These are phyloP conservation scores for Pilophorus perplexus DNA, from an alignment of 2,888 invertebrate species.

Conservation along the genomic window DNA sequence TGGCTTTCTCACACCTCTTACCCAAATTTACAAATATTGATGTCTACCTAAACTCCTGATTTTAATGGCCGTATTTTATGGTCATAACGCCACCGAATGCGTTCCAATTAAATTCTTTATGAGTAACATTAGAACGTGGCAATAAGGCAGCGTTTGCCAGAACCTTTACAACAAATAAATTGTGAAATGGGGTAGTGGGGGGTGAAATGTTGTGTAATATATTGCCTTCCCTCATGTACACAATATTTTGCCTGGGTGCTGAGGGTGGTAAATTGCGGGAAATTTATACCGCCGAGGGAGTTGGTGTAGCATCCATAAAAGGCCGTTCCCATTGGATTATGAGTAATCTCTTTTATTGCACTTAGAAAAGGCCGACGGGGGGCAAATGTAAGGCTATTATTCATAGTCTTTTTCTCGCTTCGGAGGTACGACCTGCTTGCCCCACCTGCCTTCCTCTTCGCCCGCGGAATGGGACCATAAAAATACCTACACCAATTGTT, in stretches of 20 bases:
- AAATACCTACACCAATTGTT: slow-evolving; percentile 18
- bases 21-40: too few species aligned
- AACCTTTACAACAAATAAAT: too few species aligned
- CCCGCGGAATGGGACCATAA: not conserved
- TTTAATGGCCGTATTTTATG: too few species aligned
- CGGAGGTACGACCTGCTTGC: too few species aligned
- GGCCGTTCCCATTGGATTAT: slow-evolving; percentile 34
- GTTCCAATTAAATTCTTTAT: too few species aligned
- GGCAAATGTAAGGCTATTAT: slow-evolving; percentile 32
- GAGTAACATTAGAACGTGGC: too few species aligned
- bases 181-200: too few species aligned
- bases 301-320: slow-evolving; percentile 35
- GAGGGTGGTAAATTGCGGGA: slow-evolving; percentile 17
- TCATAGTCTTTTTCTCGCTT: slow-evolving; percentile 19
- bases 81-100: too few species aligned
- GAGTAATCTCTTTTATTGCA: slow-evolving; percentile 39
- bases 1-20: too few species aligned
- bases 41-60: too few species aligned
- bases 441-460: too few species aligned
- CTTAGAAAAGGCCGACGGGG: slow-evolving; percentile 25
- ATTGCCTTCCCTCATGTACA: slow-evolving; percentile 22
- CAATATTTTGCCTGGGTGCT: slow-evolving; percentile 20
- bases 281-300: slow-evolving; percentile 26
- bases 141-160: too few species aligned
- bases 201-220: slow-evolving; percentile 9